These are phyloP conservation scores for Pygmarrhopalites habei DNA, from an alignment of 1,140 invertebrate genomes.

Conservation along the genomic window DNA sequence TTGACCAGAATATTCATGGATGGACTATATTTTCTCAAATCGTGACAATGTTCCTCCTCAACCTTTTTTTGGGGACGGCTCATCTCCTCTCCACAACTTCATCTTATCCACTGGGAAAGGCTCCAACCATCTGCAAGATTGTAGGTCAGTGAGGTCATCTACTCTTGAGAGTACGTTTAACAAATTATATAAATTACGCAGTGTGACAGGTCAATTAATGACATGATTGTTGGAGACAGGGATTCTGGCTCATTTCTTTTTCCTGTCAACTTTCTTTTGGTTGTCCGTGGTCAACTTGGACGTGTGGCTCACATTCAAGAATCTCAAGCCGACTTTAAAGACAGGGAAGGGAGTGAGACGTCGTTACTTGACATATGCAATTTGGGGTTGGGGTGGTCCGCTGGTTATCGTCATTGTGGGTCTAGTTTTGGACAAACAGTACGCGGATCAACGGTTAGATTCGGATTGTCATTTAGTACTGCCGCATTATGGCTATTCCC, in stretches of 20 bases:
- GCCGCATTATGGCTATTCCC: not conserved
- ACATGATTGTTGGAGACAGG: too few relatives aligned
- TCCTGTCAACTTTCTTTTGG: conserved; percentile 28
- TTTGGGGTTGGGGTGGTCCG: not conserved
- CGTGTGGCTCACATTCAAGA: conserved; percentile 26
- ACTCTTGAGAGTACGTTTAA: too few relatives aligned
- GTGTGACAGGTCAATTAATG: too few relatives aligned
- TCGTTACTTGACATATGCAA: not conserved
- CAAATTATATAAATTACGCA: too few relatives aligned
- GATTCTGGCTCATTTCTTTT: conserved; percentile 23
- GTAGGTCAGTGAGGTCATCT: conserved; percentile 4
- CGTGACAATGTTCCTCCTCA: conserved; percentile 11
- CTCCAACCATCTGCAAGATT: not conserved
- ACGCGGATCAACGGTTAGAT: not conserved
- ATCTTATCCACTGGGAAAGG: not conserved
- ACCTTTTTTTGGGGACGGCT: conserved; percentile 10
- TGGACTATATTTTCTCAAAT: conserved; percentile 20
- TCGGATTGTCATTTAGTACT: not conserved
- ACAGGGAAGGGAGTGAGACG: not conserved
- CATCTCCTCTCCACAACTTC: not conserved
- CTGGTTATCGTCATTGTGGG: not conserved
- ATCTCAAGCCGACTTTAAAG: not conserved
- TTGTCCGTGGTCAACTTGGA: conserved; percentile 20
- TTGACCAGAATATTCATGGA: conserved; percentile 28
- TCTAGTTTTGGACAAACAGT: not conserved